Evolutionary conservation across 2,888 invertebrate genomes (phyloP), one percentile per base, ranked within the genome.

Genomic region (Nineta flava): DNA sequence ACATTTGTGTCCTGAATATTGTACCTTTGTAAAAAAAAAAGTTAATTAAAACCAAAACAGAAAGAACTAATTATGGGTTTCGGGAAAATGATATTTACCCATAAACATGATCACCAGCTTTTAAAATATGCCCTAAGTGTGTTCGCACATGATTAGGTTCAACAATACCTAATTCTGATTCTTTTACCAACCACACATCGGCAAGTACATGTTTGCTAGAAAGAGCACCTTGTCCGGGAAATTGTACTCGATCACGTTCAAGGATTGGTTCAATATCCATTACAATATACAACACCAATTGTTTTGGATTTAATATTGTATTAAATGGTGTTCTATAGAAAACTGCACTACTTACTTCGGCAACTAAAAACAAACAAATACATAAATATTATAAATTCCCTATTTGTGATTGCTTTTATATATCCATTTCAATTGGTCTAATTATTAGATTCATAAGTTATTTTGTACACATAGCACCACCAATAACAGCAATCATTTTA

Each of bases 51-150:
- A 15, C 34, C 15, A 31, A 32, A 50, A 34, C 38, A 41, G 13
- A 44, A n/a, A 44, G 3, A 2, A 7, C n/a, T 9, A 42, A 42
- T 21, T 16, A 21, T 7, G 17, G 4, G n/a, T 44, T 42, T n/a
- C n/a, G n/a, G n/a, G 3, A 19, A 32, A 31, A 49, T 44, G 47
- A 53, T 50, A 56, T 64, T 70, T 76, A 94, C 81, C 96, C 96
- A 54, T 96, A 66, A 26, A 84, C 96, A 1, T 86, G 81, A 66
- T 99, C 99, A 7, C 97, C 97, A 42, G 87, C 84, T 61, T 87
- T 87, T 44, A 99, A 71, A 54, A 97, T 67, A 64, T 94, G 90
- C 0, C 99, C 99, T 45, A 99, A 71, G 72, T 99, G 99, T 2
- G 95, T 92, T 55, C 86, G 79, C 7, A 90, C 81, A 62, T 94